Evolutionary conservation across 2,113 vertebrate species (phyloP), one percentile per base, ranked within the genome.

Genomic region (Festucalex cinctus): DNA sequence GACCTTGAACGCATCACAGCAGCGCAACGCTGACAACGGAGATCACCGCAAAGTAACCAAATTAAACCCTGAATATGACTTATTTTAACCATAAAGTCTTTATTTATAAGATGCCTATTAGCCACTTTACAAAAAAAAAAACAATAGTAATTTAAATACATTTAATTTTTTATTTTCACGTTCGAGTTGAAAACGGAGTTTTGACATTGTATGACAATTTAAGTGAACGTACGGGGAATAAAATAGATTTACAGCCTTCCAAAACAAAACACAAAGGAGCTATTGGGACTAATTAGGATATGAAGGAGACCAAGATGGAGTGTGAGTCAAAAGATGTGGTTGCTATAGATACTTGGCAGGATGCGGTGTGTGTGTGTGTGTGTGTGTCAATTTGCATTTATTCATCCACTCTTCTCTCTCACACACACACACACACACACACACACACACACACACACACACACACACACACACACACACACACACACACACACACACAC

Each of bases 331-430:
- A 82, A 71, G 83, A 89, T 84, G 84, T 81, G 78, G 90, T 92
- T 92, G 88, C 90, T 84, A 93, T 92, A 88, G 90, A 85, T 88
- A 91, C 89, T 77, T 89, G 88, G 85, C 82, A 75, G 62, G 61
- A 80, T 88, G 88, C n/a, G n/a, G n/a, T n/a, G n/a, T n/a, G n/a
- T n/a, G n/a, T n/a, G n/a, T n/a, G n/a, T n/a, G n/a, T n/a, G n/a
- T n/a, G n/a, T n/a, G n/a, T n/a, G n/a, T n/a, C n/a, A n/a, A n/a
- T 91, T 90, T 92, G 87, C 88, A 90, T 92, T 85, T 89, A 92
- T 91, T 92, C 84, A 91, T 91, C 65, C 64, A 53, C 46, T 77
- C 43, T 70, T 77, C 35, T 36, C 61, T 41, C 51, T 67, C 48
- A 26, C n/a, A n/a, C n/a, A n/a, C n/a, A n/a, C n/a, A n/a, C n/a